Base-by-base conservation (phyloP, 2,797 vertebrate genomes). In the Liasis olivaceus region DNA sequence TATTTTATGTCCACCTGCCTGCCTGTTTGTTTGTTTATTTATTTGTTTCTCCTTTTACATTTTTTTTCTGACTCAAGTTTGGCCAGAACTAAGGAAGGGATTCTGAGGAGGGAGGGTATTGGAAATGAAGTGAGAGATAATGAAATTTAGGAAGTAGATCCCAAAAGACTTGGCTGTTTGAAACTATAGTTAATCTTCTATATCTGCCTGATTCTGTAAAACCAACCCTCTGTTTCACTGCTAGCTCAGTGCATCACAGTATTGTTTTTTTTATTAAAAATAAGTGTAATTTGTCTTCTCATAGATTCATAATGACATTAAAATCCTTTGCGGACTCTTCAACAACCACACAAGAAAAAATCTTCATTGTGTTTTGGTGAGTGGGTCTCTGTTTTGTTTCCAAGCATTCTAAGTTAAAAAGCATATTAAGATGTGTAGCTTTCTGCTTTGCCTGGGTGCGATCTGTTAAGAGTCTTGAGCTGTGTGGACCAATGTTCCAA, bases 291-390 rank as follows among this genome's bases (percentile, higher is more conserved):
- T 31, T 93, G 1, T 96, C 95, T 95, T 77, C 51, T 89, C 92
- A 0, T 94, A 99, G 99, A 94, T 99, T 98, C 94, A 97, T 98
- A 47, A 97, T 99, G 97, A 98, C 98, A 85, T 96, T 99, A 93
- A 99, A 98, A 97, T 98, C 97, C 58, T 98, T 98, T 93, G 94
- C 93, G 2, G 98, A 99, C 36, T 92, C 97, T 6, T 97, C 98
- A 6, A 93, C 98, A 85, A 94, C 98, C 58, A 94, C 98, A 60
- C 95, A 98, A 15, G 99, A 99, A 95, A 98, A 98, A 94, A 98
- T 98, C 95, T 99, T 99, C 96, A 94, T 98, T 13, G 98, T 98
- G 94, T 97, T 99, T 96, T 99, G 98, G 99, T 99, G 94, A 93
- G 98, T 93, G 92, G 63, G 22, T 91, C 14, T 20, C 60, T 87